Evolutionary conservation across 2,797 vertebrate species (phyloP), one percentile per base, ranked within the genome.

Genomic region (Malacoctenus gilli): DNA sequence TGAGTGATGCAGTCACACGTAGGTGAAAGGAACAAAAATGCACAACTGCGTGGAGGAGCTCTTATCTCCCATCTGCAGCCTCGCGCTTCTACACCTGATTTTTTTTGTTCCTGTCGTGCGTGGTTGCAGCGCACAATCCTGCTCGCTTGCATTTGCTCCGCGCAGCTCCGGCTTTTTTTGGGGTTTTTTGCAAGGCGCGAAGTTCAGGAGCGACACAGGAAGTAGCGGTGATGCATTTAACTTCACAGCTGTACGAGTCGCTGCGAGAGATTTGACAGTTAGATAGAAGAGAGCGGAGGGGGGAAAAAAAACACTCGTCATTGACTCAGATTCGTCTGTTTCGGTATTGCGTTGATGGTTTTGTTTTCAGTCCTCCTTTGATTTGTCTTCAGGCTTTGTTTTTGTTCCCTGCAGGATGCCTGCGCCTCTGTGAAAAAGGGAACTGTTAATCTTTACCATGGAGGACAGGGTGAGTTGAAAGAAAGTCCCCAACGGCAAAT

Each of bases 391-490:
- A 66, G 4, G 44, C 30, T 25, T 68, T 8, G 52, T 50, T 31
- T 59, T 69, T 79, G 73, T 79, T 76, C 31, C 43, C 23, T 66
- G n/a, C 84, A 98, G 95, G 77, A 67, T 58, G 82, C 77, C 58
- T 94, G 85, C 80, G 12, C 88, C 23, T 92, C 92, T 62, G 46
- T 94, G 75, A 95, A 92, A 91, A 91, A 70, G 35, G 91, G 91
- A 68, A 83, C 91, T 53, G 68, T 83, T 56, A 89, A 94, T 71
- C 35, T 90, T 0, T 92, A 91, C 73, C 77, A 91, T 53, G 77
- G 79, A 41, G 89, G 85, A 80, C 68, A 95, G 91, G 95, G 96
- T 97, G 85, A 80, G 93, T 84, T 37, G 75, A 41, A 64, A 66
- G 31, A 28, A 28, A 28, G 25, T 9, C 6, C 4, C 25, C 2